Evolutionary conservation across 2,888 invertebrate species (phyloP).

Genomic region (Gastracanthus pulcherrimus): DNA sequence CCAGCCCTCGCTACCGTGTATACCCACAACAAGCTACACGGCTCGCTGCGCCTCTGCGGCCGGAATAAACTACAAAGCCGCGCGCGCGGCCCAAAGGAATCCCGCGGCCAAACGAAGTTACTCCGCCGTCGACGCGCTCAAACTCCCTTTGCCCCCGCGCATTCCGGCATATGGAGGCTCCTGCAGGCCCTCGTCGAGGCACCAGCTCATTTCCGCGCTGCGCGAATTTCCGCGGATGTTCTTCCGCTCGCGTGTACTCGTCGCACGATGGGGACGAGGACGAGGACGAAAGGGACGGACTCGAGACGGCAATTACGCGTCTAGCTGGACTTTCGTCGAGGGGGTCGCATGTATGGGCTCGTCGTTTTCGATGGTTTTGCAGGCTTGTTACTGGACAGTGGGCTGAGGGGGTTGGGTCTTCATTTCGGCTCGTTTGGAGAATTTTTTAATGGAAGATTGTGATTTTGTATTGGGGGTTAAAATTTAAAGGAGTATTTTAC

Average conservation of each 20-base stretch:
- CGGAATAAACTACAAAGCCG: conserved; percentile 50
- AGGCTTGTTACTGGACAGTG: background rate
- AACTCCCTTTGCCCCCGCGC: background rate
- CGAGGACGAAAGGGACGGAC: too few species aligned
- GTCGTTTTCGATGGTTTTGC: background rate
- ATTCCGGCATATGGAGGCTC: background rate
- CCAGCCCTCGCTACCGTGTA: too few species aligned
- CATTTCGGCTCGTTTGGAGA: too few species aligned
- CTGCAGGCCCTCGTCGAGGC: background rate
- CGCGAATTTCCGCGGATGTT: conserved; percentile 6
- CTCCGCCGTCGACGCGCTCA: background rate
- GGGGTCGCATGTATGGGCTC: background rate
- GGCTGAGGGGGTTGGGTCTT: too few species aligned
- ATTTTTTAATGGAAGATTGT: too few species aligned
- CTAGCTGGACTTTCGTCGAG: background rate
- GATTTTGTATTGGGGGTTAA: too few species aligned
- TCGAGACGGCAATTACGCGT: conserved; percentile 38
- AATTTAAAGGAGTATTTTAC: too few species aligned
- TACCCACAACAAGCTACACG: too few species aligned
- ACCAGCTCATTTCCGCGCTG: conserved; percentile 50
- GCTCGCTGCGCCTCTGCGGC: conserved; percentile 8
- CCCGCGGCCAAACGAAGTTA: conserved; percentile 47
- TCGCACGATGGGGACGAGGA: background rate
- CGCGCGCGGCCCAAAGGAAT: conserved; percentile 33
- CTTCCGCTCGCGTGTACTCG: background rate